Evolutionary conservation across 2,888 invertebrate species (phyloP).

Genomic region (Sipunculus nudus): DNA sequence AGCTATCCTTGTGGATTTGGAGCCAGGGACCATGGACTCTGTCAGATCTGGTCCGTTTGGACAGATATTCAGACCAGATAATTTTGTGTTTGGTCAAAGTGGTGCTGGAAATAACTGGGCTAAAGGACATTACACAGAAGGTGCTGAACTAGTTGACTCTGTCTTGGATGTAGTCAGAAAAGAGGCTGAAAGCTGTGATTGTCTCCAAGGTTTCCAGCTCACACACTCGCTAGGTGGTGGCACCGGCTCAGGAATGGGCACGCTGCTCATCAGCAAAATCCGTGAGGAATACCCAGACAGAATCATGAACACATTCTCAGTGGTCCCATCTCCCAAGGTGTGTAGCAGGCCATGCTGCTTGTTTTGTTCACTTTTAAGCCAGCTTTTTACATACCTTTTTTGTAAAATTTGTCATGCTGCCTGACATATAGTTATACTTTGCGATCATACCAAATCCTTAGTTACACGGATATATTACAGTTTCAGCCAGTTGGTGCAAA

Average conservation of each 20-base stretch:
- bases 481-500: no score
- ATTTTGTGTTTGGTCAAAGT: conserved; percentile 80
- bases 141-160: conserved; percentile 61
- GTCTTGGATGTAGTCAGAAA: conserved; percentile 64
- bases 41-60: conserved; percentile 94
- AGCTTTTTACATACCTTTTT: no score
- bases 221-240: conserved; percentile 82
- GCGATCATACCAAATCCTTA: no score
- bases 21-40: conserved; percentile 98
- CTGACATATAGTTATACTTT: no score
- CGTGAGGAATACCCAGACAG: conserved; percentile 89
- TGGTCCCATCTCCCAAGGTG: conserved; percentile 84
- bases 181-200: conserved; percentile 62
- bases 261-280: conserved; percentile 92
- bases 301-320: conserved; percentile 97
- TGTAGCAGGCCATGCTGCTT: no score
- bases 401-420: no score
- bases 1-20: conserved; percentile 91
- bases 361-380: no score
- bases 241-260: conserved; percentile 89
- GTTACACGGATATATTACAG: no score
- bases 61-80: conserved; percentile 94
- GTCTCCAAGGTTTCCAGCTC: conserved; percentile 64
- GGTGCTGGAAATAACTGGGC: conserved; percentile 64
- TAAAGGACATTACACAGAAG: conserved; percentile 62